These are phyloP conservation scores for Pyrocoelia pectoralis DNA, from an alignment of 2,888 invertebrate species.

Conservation along the genomic window DNA sequence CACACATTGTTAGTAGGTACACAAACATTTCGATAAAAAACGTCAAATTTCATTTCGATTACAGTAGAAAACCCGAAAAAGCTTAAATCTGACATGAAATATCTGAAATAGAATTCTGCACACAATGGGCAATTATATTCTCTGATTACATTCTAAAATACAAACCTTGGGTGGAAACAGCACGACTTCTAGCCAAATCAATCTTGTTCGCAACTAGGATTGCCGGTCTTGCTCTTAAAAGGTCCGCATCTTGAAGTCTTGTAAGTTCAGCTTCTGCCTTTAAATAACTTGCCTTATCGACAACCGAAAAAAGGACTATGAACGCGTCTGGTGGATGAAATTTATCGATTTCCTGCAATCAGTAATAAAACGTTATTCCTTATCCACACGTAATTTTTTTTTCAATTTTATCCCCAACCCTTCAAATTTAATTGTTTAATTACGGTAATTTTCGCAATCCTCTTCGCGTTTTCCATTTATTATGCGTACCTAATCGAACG, in stretches of 20 bases:
- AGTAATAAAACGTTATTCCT: slow-evolving; percentile 15
- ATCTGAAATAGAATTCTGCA: not conserved
- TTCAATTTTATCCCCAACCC: no score
- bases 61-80: not conserved
- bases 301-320: slow-evolving; percentile 89
- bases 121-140: not conserved
- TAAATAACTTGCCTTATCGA: slow-evolving; percentile 88
- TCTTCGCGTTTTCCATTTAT: not conserved
- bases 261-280: slow-evolving; percentile 82
- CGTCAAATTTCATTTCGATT: not conserved
- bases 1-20: no score
- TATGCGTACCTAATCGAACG: not conserved
- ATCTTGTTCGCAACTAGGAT: slow-evolving; percentile 94
- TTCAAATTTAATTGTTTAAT: slow-evolving; percentile 1
- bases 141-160: slow-evolving; percentile 19
- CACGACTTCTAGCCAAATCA: slow-evolving; percentile 88
- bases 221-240: slow-evolving; percentile 78
- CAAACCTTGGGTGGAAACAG: slow-evolving; percentile 88
- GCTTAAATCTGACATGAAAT: not conserved
- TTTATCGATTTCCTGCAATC: slow-evolving; percentile 74
- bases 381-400: no score
- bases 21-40: no score
- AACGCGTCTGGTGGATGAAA: slow-evolving; percentile 82
- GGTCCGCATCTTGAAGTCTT: slow-evolving; percentile 79
- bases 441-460: not conserved